These are phyloP conservation scores for Cliona cf. orientalis DNA, from an alignment of 37 sponge, comb jelly and placozoan genomes.

Conservation along the genomic window DNA sequence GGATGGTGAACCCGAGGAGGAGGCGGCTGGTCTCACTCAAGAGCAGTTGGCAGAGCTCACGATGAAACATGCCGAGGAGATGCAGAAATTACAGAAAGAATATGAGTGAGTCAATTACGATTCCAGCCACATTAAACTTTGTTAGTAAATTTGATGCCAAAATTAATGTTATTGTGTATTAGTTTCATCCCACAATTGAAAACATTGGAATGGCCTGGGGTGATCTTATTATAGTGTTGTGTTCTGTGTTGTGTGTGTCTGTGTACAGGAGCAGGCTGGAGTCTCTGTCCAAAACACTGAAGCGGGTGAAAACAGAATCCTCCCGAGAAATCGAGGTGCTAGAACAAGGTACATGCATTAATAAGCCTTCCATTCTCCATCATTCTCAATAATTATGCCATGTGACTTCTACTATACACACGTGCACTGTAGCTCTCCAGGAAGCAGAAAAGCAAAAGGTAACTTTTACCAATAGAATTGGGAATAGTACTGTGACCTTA, in stretches of 20 bases:
- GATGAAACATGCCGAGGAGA: slow-evolving; percentile 69
- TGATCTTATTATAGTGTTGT: no score
- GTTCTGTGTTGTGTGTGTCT: background rate
- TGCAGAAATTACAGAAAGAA: slow-evolving; percentile 67
- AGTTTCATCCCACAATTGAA: no score
- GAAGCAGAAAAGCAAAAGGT: slow-evolving; percentile 46
- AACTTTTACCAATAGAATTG: no score
- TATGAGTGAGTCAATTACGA: slow-evolving; percentile 63
- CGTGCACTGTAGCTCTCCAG: slow-evolving; percentile 53
- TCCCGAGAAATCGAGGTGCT: slow-evolving; percentile 37
- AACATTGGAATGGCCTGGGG: no score
- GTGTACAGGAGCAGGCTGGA: slow-evolving; percentile 51
- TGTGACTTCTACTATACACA: background rate
- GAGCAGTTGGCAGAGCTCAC: slow-evolving; percentile 53
- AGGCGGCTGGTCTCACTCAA: slow-evolving; percentile 23
- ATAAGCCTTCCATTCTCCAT: background rate
- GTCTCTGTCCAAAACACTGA: slow-evolving; percentile 39
- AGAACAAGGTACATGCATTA: slow-evolving; percentile 47
- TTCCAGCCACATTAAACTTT: background rate
- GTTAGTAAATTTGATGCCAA: no score
- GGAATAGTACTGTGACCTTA: no score
- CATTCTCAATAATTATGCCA: background rate
- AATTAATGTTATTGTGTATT: no score
- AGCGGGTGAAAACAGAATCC: slow-evolving; percentile 50
- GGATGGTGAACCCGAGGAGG: slow-evolving; percentile 14